These are phyloP conservation scores for Taenioides sp. DNA, from an alignment of 2,797 vertebrate genomes.

Conservation along the genomic window DNA sequence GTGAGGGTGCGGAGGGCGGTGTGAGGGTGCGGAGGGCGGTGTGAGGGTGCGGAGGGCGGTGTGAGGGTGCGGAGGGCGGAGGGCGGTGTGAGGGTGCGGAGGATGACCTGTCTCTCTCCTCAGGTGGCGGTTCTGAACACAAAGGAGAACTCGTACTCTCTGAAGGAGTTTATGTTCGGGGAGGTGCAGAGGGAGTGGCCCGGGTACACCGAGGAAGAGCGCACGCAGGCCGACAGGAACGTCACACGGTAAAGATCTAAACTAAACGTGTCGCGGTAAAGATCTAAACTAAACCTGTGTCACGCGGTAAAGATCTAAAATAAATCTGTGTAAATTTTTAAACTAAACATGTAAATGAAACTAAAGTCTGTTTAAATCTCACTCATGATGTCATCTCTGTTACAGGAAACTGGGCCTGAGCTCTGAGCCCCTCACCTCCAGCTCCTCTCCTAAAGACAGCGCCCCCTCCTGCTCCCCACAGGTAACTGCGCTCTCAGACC, in stretches of 20 bases:
- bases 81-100: too few relatives aligned
- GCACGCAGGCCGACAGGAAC: slow-evolving; percentile 80
- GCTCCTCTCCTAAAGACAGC: slow-evolving; percentile 77
- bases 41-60: too few relatives aligned
- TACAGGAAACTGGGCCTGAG: slow-evolving; percentile 85
- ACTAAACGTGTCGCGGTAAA: too few relatives aligned
- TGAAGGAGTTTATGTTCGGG: slow-evolving; percentile 90
- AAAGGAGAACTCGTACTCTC: slow-evolving; percentile 88
- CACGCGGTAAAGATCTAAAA: too few relatives aligned
- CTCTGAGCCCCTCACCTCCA: slow-evolving; percentile 70
- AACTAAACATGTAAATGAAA: too few relatives aligned
- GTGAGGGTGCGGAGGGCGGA: too few relatives aligned
- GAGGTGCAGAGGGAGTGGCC: slow-evolving; percentile 90
- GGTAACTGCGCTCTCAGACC: slow-evolving; percentile 67
- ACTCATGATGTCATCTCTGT: neutral
- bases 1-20: too few relatives aligned
- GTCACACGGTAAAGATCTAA: slow-evolving; percentile 80
- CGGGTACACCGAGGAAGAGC: slow-evolving; percentile 87
- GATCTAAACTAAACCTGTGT: too few relatives aligned
- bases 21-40: too few relatives aligned
- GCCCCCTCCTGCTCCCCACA: slow-evolving; percentile 76
- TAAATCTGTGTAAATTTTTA: too few relatives aligned
- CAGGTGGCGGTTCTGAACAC: slow-evolving; percentile 90
- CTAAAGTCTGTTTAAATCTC: too few relatives aligned
- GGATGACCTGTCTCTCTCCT: slow-evolving; percentile 5